phyloP scores from a whole-genome alignment of 2,797 vertebrate genomes.

The Pachyuromys duprasi region DNA sequence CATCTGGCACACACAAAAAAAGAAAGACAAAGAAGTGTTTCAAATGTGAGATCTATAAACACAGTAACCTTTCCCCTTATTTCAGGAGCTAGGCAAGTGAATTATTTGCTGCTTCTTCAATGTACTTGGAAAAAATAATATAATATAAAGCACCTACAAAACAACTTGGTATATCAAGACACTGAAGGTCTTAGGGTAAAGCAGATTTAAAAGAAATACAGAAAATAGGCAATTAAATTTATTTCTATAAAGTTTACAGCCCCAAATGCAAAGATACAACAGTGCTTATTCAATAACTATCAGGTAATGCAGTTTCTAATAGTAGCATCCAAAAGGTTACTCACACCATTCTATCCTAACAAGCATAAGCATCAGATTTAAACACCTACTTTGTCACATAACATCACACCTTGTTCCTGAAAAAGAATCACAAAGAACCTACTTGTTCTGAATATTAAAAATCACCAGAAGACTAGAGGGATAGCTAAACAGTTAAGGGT shows the following conservation, averaged over 20 bases:
- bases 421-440: background rate
- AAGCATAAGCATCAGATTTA: background rate
- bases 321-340: background rate
- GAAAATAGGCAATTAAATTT: constrained; percentile 30
- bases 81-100: background rate
- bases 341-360: background rate
- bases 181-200: background rate
- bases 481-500: background rate
- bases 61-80: background rate
- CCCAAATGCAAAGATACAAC: constrained; percentile 28
- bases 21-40: background rate
- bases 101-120: constrained; percentile 27
- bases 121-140: constrained; percentile 29
- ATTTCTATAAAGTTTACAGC: constrained; percentile 49
- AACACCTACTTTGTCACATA: background rate
- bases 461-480: background rate
- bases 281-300: constrained; percentile 30
- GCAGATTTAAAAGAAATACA: background rate
- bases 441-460: background rate
- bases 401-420: background rate
- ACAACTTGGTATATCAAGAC: background rate
- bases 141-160: background rate
- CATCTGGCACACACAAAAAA: background rate
- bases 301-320: background rate
- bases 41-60: background rate